Evolutionary conservation across 2,113 vertebrate species (phyloP), one percentile per base, ranked within the genome.

Genomic region (Chunga burmeisteri): DNA sequence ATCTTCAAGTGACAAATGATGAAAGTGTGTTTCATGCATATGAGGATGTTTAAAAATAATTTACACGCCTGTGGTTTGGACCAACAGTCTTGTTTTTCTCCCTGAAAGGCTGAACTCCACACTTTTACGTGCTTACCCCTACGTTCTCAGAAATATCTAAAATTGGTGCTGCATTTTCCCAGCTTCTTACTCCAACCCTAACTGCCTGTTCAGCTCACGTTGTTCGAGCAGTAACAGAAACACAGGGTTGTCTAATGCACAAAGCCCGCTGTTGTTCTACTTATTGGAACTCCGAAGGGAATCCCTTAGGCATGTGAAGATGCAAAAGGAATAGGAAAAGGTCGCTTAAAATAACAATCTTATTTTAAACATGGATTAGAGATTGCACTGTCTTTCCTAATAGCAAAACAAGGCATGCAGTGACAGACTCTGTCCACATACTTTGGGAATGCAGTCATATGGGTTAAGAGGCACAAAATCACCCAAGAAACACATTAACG

Each of bases 301-400:
- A 95, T 97, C 96, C 96, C 97, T 94, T 75, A 95, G 79, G 96
- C 93, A 97, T 85, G 77, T 4, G 22, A 77, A 87, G 87, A 90
- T 70, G 53, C 66, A 72, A 63, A 62, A 63, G 10, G 70, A n/a
- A 9, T 32, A 70, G 68, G 82, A 68, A 81, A 88, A 90, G 9
- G 59, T 58, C 10, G 0, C 91, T 95, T 93, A 95, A 96, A 97
- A 96, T 97, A 97, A 95, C 92, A 13, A 8, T 23, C 82, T 95
- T 95, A 85, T 95, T 97, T 97, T 96, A 96, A 95, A 68, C 93
- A 65, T 5, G 32, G 40, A 50, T 84, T 56, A 61, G 34, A 73
- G 67, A 6, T n/a, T 53, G 38, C 46, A 46, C 75, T 83, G 89
- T 26, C 36, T 70, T 46, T 81, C 84, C 79, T 93, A 25, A 58